Evolutionary conservation across 2,113 vertebrate species (phyloP).

Genomic region (Crocuta crocuta): DNA sequence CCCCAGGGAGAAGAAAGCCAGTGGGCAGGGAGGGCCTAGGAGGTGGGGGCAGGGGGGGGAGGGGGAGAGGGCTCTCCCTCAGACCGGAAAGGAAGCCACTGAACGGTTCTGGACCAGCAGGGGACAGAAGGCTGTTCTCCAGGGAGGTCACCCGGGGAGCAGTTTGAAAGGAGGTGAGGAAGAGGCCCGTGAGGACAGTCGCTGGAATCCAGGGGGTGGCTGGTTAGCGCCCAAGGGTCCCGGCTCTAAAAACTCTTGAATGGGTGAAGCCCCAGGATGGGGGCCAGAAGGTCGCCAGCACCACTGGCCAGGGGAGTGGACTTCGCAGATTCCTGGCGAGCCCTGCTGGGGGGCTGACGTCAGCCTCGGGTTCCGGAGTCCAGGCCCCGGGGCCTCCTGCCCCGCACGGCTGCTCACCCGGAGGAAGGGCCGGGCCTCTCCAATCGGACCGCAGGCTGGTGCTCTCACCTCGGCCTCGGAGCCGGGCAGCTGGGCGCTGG

Average conservation of each 20-base stretch:
- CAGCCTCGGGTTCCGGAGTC: too few relatives aligned
- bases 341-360: background rate
- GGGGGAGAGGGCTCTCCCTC: too few relatives aligned
- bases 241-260: background rate
- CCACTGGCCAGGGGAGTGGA: rapidly evolving
- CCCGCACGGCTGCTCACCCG: rapidly evolving
- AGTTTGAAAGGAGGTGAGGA: background rate
- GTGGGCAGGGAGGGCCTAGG: background rate
- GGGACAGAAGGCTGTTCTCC: too few relatives aligned
- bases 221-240: rapidly evolving
- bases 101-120: background rate
- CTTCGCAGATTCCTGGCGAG: too few relatives aligned
- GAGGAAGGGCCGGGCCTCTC: background rate
- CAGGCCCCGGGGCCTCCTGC: background rate
- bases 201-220: background rate
- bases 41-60: background rate
- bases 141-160: rapidly evolving
- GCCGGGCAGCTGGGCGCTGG: rapidly evolving
- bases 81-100: background rate
- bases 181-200: background rate
- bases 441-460: background rate
- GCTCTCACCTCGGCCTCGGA: background rate
- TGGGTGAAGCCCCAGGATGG: background rate
- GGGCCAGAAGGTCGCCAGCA: background rate
- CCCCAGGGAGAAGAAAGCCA: background rate